Percentiles rank a stretch among this genome's conserved stretches.
Conservation (phyloP, 1,140 invertebrate species). For the Ladona fulva region DNA sequence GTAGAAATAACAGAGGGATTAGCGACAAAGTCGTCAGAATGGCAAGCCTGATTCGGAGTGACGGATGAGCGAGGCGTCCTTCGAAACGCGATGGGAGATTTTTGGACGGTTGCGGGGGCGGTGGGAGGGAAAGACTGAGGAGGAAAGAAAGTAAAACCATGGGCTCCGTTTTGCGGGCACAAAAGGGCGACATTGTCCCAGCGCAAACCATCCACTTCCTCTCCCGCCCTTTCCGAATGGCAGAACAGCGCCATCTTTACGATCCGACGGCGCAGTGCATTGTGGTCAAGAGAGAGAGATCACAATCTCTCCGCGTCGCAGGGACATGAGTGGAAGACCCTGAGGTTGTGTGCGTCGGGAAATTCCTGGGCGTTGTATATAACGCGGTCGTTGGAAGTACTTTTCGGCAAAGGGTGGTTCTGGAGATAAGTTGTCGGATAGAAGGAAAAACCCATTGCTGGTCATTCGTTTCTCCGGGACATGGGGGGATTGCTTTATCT, state of each 20-base stretch:
- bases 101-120: neutral
- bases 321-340: neutral
- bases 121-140: neutral
- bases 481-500: neutral
- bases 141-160: neutral
- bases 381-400: neutral
- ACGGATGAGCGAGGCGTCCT: neutral
- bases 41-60: neutral
- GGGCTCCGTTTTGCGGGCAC: neutral
- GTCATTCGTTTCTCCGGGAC: neutral
- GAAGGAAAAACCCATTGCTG: neutral
- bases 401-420: neutral
- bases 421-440: neutral
- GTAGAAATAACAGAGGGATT: neutral
- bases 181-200: neutral
- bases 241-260: neutral
- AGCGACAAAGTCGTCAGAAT: neutral
- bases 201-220: neutral
- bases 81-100: neutral
- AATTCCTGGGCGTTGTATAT: neutral
- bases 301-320: neutral
- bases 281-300: neutral
- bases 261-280: neutral
- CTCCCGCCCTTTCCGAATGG: neutral
- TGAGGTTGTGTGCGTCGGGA: neutral